Evolutionary conservation across 2,888 invertebrate species (phyloP).

Genomic region (Crossocerus cetratus): DNA sequence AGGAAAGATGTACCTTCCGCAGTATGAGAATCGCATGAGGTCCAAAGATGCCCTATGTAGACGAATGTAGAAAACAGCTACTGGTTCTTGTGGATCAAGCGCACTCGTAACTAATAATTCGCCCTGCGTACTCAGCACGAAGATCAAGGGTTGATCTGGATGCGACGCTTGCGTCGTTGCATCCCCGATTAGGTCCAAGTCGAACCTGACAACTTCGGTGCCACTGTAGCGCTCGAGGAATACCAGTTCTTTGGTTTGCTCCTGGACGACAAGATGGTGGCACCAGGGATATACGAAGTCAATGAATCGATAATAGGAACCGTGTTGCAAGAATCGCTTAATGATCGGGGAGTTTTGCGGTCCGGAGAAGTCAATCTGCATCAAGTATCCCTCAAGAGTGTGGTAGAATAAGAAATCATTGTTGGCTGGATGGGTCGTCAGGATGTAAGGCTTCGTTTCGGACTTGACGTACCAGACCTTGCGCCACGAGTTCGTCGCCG

Average conservation of each 20-base stretch:
- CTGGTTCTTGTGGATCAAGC: constrained; percentile 52
- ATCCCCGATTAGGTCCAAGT: constrained; percentile 54
- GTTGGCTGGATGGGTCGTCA: constrained; percentile 58
- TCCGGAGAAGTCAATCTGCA: constrained; percentile 56
- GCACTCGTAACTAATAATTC: constrained; percentile 63
- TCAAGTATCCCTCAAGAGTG: constrained; percentile 66
- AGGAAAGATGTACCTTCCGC: constrained; percentile 40
- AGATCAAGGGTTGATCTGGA: constrained; percentile 64
- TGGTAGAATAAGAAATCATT: constrained; percentile 64
- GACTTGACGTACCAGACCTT: constrained; percentile 62
- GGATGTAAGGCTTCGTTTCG: constrained; percentile 51
- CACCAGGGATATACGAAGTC: constrained; percentile 71
- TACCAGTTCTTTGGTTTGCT: constrained; percentile 51
- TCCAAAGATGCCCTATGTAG: constrained; percentile 63
- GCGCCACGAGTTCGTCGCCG: constrained; percentile 55
- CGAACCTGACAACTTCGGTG: constrained; percentile 44
- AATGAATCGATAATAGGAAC: constrained; percentile 56
- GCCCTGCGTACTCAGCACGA: constrained; percentile 58
- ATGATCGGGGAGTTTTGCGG: constrained; percentile 26
- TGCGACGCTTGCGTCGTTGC: constrained; percentile 60
- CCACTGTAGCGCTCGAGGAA: constrained; percentile 64
- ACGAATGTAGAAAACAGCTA: constrained; percentile 47
- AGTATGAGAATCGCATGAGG: constrained; percentile 65
- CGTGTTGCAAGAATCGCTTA: constrained; percentile 46
- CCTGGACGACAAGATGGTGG: constrained; percentile 61